Evolutionary conservation across 2,888 invertebrate species (phyloP).

Genomic region (Tinea semifulvella): DNA sequence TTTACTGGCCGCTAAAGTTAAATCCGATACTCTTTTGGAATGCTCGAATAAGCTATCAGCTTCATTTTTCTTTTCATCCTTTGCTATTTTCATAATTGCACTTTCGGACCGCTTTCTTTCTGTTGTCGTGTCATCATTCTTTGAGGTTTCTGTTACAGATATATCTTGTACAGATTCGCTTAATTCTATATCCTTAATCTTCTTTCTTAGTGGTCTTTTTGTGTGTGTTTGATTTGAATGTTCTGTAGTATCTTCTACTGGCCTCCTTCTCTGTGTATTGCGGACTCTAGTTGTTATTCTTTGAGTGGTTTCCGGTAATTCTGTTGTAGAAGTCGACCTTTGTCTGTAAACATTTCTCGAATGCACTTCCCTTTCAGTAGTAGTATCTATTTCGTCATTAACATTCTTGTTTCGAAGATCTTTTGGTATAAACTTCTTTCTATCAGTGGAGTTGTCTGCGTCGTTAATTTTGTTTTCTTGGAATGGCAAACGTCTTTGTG

Average conservation of each 20-base stretch:
- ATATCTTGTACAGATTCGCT: slow-evolving; percentile 52
- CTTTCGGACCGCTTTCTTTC: slow-evolving; percentile 58
- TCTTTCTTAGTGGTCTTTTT: slow-evolving; percentile 45
- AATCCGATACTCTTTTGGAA: slow-evolving; percentile 75
- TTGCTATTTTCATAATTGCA: slow-evolving; percentile 66
- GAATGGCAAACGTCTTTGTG: slow-evolving; percentile 54
- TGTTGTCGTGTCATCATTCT: slow-evolving; percentile 40
- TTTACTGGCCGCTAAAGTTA: slow-evolving; percentile 77
- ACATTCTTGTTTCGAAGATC: slow-evolving; percentile 47
- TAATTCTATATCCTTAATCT: slow-evolving; percentile 44
- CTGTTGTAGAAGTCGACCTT: slow-evolving; percentile 35
- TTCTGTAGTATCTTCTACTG: slow-evolving; percentile 43
- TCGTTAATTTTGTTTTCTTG: slow-evolving; percentile 33
- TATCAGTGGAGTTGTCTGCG: slow-evolving; percentile 56
- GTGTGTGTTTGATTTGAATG: slow-evolving; percentile 34
- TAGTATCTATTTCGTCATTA: slow-evolving; percentile 36
- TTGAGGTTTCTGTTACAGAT: slow-evolving; percentile 43
- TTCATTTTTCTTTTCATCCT: slow-evolving; percentile 51
- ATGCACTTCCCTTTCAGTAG: slow-evolving; percentile 36
- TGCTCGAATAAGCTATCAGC: slow-evolving; percentile 59
- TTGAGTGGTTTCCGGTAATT: slow-evolving; percentile 40
- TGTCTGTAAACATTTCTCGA: slow-evolving; percentile 37
- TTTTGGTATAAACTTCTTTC: slow-evolving; percentile 61
- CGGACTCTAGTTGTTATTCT: slow-evolving; percentile 51
- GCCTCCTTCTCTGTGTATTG: slow-evolving; percentile 44